phyloP scores from a whole-genome alignment of 2,797 vertebrate genomes.

The Mormyrops attenuatus region DNA sequence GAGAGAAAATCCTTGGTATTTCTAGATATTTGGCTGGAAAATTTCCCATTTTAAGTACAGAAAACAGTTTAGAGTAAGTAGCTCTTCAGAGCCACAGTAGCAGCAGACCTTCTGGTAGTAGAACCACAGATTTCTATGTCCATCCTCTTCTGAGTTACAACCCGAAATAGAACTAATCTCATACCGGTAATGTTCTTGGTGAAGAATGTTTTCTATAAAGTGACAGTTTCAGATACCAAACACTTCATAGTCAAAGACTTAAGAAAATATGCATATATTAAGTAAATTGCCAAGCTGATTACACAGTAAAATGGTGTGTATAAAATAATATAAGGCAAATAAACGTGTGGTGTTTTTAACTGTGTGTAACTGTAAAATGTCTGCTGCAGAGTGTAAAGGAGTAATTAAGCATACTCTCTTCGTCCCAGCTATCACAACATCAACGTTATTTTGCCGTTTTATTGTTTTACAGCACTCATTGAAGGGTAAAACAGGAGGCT shows the following conservation, averaged over 20 bases:
- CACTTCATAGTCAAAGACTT: neutral
- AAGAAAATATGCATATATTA: neutral
- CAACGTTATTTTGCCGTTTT: neutral
- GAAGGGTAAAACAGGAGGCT: neutral
- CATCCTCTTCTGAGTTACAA: neutral
- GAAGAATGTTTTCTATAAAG: neutral
- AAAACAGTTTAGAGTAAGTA: neutral
- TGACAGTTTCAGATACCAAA: neutral
- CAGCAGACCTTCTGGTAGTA: neutral
- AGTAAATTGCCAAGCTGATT: neutral
- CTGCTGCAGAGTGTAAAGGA: neutral
- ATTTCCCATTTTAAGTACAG: neutral
- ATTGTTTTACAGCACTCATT: neutral
- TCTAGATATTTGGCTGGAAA: neutral
- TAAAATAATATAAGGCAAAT: neutral
- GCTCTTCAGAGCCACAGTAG: neutral
- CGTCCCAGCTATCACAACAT: neutral
- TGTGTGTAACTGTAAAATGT: neutral
- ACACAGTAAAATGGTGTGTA: neutral
- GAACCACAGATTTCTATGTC: neutral
- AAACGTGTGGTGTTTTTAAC: neutral
- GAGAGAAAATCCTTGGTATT: neutral
- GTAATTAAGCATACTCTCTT: neutral
- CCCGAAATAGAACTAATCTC: neutral
- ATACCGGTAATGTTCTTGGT: neutral